Evolutionary conservation across 2,888 invertebrate species (phyloP).

Genomic region (Spialia ferax): DNA sequence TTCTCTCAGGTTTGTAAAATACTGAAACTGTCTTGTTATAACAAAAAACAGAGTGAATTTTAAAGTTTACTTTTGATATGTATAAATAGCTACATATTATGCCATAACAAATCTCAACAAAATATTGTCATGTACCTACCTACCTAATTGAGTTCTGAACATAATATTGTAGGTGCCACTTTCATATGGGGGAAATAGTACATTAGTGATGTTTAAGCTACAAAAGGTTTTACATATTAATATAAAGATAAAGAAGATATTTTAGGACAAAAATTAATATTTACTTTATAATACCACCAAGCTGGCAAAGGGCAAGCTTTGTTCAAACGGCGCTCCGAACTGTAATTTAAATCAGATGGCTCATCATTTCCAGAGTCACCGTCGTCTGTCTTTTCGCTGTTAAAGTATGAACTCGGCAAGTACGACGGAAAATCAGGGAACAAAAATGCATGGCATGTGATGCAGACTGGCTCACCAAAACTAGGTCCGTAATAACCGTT

Average conservation of each 20-base stretch:
- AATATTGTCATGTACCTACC: too few species aligned
- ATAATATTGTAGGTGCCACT: too few species aligned
- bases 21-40: too few species aligned
- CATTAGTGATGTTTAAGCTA: too few species aligned
- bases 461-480: conserved; percentile 96
- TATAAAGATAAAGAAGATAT: not conserved
- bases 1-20: too few species aligned
- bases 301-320: conserved; percentile 66
- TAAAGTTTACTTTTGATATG: too few species aligned
- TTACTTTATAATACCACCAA: conserved; percentile 76
- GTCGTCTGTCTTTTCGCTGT: conserved; percentile 91
- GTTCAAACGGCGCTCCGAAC: conserved; percentile 79
- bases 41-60: too few species aligned
- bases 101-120: too few species aligned
- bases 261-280: conserved; percentile 42
- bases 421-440: conserved; percentile 91
- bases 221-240: too few species aligned
- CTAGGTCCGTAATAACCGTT: conserved; percentile 97
- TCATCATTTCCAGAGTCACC: conserved; percentile 98
- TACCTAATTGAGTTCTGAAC: too few species aligned
- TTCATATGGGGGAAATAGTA: too few species aligned
- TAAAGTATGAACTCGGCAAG: conserved; percentile 79
- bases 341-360: conserved; percentile 90
- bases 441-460: conserved; percentile 97
- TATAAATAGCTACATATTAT: too few species aligned